Evolutionary conservation across 2,797 vertebrate species (phyloP).

Genomic region (Anabas testudineus): DNA sequence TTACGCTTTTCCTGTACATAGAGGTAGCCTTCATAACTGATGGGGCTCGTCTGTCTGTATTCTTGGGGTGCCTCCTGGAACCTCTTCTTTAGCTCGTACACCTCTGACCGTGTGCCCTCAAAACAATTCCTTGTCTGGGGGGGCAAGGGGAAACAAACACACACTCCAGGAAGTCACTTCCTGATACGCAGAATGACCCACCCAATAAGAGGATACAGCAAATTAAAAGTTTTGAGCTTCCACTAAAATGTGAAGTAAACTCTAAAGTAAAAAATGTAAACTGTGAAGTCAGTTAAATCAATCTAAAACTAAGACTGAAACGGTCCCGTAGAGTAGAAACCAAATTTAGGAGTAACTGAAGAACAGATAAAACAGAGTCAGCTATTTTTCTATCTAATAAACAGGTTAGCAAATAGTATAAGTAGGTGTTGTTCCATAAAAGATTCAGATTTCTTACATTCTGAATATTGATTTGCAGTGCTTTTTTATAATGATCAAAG

Average conservation of each 20-base stretch:
- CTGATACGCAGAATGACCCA: constrained; percentile 10
- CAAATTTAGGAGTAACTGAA: background rate
- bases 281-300: background rate
- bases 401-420: too few relatives aligned
- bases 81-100: constrained; percentile 95
- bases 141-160: constrained; percentile 29
- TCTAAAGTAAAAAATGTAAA: too few relatives aligned
- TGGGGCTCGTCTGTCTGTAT: constrained; percentile 92
- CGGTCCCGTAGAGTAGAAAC: background rate
- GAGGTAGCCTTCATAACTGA: constrained; percentile 95
- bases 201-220: constrained; percentile 10
- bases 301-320: constrained; percentile 20
- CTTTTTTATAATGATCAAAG: constrained; percentile 97
- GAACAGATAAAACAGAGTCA: background rate
- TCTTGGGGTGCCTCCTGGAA: constrained; percentile 91
- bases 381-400: too few relatives aligned
- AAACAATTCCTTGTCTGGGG: constrained; percentile 94
- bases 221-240: constrained; percentile 18
- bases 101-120: constrained; percentile 94
- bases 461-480: constrained; percentile 98
- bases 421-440: too few relatives aligned
- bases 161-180: constrained; percentile 46
- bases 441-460: constrained; percentile 86
- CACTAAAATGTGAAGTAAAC: too few relatives aligned
- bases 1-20: constrained; percentile 98